These are phyloP conservation scores for Tiphia femorata DNA, from an alignment of 2,888 invertebrate species.

Conservation along the genomic window DNA sequence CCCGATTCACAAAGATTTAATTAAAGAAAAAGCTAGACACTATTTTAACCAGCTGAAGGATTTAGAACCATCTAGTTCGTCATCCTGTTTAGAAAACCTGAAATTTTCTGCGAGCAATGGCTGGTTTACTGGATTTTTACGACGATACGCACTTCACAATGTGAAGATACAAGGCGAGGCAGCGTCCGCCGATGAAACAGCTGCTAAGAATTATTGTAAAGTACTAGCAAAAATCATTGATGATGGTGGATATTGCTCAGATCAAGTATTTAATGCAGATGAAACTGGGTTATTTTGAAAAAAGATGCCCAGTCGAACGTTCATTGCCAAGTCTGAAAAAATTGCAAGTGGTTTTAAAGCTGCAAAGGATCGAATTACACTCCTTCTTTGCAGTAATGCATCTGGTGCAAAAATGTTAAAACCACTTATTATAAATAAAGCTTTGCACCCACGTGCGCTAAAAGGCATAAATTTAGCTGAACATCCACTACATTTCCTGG, in stretches of 20 bases:
- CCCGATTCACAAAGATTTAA: constrained; percentile 29
- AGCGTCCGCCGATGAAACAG: constrained; percentile 28
- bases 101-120: constrained; percentile 33
- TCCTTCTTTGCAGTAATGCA: constrained; percentile 52
- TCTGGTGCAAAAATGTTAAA: constrained; percentile 50
- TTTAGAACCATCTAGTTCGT: constrained; percentile 25
- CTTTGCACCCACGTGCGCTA: constrained; percentile 46
- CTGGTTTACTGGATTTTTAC: constrained; percentile 31
- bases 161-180: constrained; percentile 27
- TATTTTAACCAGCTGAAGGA: constrained; percentile 26
- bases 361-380: constrained; percentile 50
- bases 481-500: constrained; percentile 45
- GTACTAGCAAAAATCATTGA: constrained; percentile 33
- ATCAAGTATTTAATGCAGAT: constrained; percentile 42
- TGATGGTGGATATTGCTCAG: constrained; percentile 38
- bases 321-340: constrained; percentile 51
- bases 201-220: constrained; percentile 20
- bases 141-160: constrained; percentile 27
- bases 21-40: constrained; percentile 32
- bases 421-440: constrained; percentile 48
- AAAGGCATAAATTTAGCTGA: constrained; percentile 38
- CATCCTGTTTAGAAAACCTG: constrained; percentile 18
- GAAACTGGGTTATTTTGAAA: constrained; percentile 44
- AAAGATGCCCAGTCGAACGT: constrained; percentile 48
- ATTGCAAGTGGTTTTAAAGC: constrained; percentile 47